Conservation (phyloP, 2,888 invertebrate genomes). For the Sipunculus nudus region DNA sequence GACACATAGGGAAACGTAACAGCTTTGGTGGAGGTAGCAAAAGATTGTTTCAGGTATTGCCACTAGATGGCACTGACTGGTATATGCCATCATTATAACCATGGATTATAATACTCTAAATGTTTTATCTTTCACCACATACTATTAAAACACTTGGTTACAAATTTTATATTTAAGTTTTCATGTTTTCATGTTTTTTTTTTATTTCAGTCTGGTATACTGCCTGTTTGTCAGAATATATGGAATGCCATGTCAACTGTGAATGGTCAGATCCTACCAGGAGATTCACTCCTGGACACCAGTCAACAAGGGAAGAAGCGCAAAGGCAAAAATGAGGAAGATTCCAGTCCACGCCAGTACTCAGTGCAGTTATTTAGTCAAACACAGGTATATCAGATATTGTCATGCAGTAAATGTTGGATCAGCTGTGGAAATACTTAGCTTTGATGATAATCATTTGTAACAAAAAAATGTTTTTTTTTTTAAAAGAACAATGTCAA, state of each 20-base stretch:
- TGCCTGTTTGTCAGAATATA: conserved; percentile 50
- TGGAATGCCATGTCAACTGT: conserved; percentile 74
- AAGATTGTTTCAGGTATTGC: too few species aligned
- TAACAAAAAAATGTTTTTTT: too few species aligned
- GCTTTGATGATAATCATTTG: too few species aligned
- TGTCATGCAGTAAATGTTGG: not conserved
- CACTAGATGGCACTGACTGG: too few species aligned
- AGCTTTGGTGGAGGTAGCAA: too few species aligned
- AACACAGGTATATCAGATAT: not conserved
- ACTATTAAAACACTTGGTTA: not conserved
- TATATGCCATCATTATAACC: too few species aligned
- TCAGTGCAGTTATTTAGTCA: conserved; percentile 47
- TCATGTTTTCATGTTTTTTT: not conserved
- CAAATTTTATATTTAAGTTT: too few species aligned
- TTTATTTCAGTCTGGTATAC: conserved; percentile 47
- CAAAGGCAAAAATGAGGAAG: conserved; percentile 44
- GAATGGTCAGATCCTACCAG: conserved; percentile 77
- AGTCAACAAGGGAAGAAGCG: conserved; percentile 48
- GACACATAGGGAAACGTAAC: too few species aligned
- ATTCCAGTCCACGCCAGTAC: conserved; percentile 33
- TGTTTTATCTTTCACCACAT: not conserved
- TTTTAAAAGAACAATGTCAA: too few species aligned
- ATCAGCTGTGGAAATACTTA: too few species aligned
- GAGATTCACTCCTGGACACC: conserved; percentile 61
- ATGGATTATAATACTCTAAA: too few species aligned